phyloP scores from a whole-genome alignment of 2,797 vertebrate species.

The Onychomys leucogaster region DNA sequence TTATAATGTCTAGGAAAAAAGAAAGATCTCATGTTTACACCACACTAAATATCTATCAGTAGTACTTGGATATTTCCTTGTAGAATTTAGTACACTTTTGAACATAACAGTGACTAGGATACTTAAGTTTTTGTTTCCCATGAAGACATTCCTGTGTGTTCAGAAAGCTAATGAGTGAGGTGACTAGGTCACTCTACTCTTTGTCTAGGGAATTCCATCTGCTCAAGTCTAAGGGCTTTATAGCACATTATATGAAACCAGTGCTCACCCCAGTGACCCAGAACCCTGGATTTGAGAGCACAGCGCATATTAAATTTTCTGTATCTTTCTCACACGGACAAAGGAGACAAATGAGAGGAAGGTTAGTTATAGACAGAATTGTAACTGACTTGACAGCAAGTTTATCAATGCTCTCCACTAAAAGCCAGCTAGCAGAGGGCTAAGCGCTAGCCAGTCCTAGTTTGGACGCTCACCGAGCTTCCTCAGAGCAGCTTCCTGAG shows the following conservation, averaged over 20 bases:
- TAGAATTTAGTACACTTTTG: background rate
- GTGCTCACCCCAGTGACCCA: background rate
- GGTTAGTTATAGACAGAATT: slow-evolving; percentile 6
- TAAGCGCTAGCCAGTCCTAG: slow-evolving; percentile 12
- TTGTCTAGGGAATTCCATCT: background rate
- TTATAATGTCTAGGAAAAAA: background rate
- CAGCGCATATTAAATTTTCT: background rate
- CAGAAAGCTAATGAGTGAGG: background rate
- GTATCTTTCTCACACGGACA: background rate
- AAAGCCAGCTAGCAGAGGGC: slow-evolving; percentile 43
- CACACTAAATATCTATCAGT: background rate
- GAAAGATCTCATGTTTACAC: background rate
- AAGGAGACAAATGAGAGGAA: slow-evolving; percentile 29
- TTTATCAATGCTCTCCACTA: background rate
- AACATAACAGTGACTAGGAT: background rate
- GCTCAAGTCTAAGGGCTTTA: background rate
- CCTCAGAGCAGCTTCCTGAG: slow-evolving; percentile 42
- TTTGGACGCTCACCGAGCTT: slow-evolving; percentile 58
- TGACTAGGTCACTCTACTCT: background rate
- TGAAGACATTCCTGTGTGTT: background rate
- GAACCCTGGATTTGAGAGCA: background rate
- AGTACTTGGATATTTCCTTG: background rate
- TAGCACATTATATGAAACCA: background rate
- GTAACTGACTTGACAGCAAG: background rate
- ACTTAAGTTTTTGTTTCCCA: background rate